Evolutionary conservation across 2,113 vertebrate genomes (phyloP).

Genomic region (Azemiops feae): DNA sequence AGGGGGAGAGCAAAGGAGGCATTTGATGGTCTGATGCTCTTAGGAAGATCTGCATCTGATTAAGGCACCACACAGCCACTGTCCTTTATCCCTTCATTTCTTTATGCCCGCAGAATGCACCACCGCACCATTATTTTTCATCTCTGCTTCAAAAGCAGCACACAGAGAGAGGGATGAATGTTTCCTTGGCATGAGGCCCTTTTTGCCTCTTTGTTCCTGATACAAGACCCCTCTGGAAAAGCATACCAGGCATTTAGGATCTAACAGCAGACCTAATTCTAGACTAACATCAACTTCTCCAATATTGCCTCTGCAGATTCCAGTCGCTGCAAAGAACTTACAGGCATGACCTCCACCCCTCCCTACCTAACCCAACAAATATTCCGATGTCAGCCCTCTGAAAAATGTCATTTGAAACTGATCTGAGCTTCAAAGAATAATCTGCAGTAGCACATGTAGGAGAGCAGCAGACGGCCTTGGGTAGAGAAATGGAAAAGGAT

Average conservation of each 20-base stretch:
- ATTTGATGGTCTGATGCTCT: slow-evolving; percentile 98
- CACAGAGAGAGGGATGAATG: slow-evolving; percentile 70
- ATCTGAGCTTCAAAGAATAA: not conserved
- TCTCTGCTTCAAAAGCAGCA: slow-evolving; percentile 67
- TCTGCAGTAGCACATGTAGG: not conserved
- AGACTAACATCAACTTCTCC: not conserved
- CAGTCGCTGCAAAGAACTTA: not conserved
- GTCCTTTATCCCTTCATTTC: slow-evolving; percentile 95
- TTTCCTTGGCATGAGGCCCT: slow-evolving; percentile 61
- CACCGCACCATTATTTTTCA: slow-evolving; percentile 65
- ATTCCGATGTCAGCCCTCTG: not conserved
- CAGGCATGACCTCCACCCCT: not conserved
- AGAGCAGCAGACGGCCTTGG: not conserved
- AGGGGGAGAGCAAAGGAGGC: slow-evolving; percentile 25
- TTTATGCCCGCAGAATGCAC: slow-evolving; percentile 76
- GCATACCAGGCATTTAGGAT: not conserved
- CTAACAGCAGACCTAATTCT: not conserved
- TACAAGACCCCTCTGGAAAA: slow-evolving; percentile 40
- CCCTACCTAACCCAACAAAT: not conserved
- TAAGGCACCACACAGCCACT: slow-evolving; percentile 85
- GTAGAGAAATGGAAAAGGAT: not conserved
- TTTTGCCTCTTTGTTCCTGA: slow-evolving; percentile 62
- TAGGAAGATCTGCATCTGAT: slow-evolving; percentile 98
- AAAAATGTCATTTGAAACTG: not conserved
- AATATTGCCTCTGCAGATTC: not conserved